These are phyloP conservation scores for Lathamus discolor DNA, from an alignment of 2,113 vertebrate genomes.

Conservation along the genomic window DNA sequence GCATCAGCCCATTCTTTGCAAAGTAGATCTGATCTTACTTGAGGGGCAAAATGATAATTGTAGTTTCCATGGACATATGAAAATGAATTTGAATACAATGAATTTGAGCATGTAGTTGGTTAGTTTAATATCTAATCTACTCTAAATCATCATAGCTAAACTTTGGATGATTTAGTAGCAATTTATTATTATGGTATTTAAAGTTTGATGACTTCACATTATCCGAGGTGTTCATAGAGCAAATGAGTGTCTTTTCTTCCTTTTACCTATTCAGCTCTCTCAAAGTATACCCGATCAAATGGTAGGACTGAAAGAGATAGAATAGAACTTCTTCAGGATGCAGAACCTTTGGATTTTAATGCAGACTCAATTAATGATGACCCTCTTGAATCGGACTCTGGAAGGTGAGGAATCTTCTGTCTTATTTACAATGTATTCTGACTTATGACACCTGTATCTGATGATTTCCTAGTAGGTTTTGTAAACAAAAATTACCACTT, in stretches of 20 bases:
- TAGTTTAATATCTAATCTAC: neutral
- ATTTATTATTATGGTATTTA: neutral
- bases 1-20: neutral
- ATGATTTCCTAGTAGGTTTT: neutral
- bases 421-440: neutral
- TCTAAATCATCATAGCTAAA: neutral
- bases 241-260: neutral
- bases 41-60: neutral
- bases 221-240: neutral
- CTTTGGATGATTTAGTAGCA: neutral
- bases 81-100: neutral
- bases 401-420: slow-evolving; percentile 77
- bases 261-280: slow-evolving; percentile 65
- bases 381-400: slow-evolving; percentile 79
- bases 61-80: neutral
- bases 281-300: slow-evolving; percentile 85
- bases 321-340: slow-evolving; percentile 93
- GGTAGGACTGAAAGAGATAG: slow-evolving; percentile 85
- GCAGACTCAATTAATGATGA: slow-evolving; percentile 86
- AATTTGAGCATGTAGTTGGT: neutral
- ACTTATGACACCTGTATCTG: neutral
- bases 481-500: neutral
- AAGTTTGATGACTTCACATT: neutral
- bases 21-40: neutral
- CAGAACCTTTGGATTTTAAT: slow-evolving; percentile 93